Evolutionary conservation across 2,113 vertebrate genomes (phyloP), one percentile per base, ranked within the genome.

Genomic region (Rutilus rutilus): DNA sequence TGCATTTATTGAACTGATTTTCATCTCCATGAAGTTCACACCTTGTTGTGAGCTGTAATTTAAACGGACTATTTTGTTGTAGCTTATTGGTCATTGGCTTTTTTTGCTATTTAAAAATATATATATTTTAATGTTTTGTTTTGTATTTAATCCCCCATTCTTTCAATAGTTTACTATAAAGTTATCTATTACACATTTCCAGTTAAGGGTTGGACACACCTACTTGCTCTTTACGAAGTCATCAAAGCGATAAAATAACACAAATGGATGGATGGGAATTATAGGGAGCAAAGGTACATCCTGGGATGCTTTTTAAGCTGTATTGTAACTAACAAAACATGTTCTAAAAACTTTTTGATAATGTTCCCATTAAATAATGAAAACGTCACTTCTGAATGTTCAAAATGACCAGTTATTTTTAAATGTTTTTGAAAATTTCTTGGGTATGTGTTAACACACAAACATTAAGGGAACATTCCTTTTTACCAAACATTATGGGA

Each of bases 1-100:
- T 33, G 36, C 54, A 74, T 74, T 65, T 60, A 86, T n/a, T 23
- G 47, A 39, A 25, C 15, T 45, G 60, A 50, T 60, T 78, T 69
- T 6, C 17, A 47, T 77, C 9, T 25, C 15, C 8, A 45, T 54
- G 8, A 36, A 10, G 8, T 62, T 27, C 19, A 42, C 15, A 12
- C 10, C 27, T 75, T 75, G 19, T 59, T 67, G 33, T 73, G 19
- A 71, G 45, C 12, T 9, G 12, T 47, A 25, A 54, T 71, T 5
- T 33, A 15, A 21, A 80, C 9, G 6, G 15, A 64, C 11, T 25
- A 42, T 65, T 27, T 30, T 23, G 47, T 77, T 74, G 42, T 74
- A 25, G 2, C 10, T 27, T 14, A 27, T 14, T 64, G 9, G 4
- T 14, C n/a, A 14, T 27, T 27, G 11, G 9, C 10, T 25, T 27